A percentile compares a stretch with the other conserved stretches of the same genome.
Evolutionary conservation across 2,888 invertebrate genomes (phyloP).

Genomic region (Calameuta filiformis): DNA sequence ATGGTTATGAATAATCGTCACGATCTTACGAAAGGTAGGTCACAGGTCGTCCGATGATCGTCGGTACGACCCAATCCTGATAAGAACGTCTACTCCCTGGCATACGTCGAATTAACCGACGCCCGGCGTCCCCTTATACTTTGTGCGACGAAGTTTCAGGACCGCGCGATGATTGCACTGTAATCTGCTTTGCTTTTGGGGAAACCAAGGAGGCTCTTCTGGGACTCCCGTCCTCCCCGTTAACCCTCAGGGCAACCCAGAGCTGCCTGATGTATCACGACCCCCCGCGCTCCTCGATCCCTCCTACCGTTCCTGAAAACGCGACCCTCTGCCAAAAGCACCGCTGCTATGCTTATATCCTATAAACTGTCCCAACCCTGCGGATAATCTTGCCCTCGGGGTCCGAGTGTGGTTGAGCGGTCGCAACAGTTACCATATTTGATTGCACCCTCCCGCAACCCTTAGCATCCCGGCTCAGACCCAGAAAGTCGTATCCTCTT

Average conservation of each 20-base stretch:
- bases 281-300: too few relatives aligned
- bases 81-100: too few relatives aligned
- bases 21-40: too few relatives aligned
- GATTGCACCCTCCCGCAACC: conserved; percentile 54
- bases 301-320: too few relatives aligned
- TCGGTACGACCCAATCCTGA: too few relatives aligned
- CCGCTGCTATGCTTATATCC: conserved; percentile 42
- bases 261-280: too few relatives aligned
- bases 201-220: conserved; percentile 31
- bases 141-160: conserved; percentile 10
- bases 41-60: too few relatives aligned
- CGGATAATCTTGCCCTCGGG: conserved; percentile 63
- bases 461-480: conserved; percentile 35
- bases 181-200: conserved; percentile 61
- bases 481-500: neutral
- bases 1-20: too few relatives aligned
- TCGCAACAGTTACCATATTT: conserved; percentile 64
- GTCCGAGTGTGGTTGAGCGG: conserved; percentile 62
- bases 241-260: conserved; percentile 17
- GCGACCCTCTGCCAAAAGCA: too few relatives aligned
- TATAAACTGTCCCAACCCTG: conserved; percentile 58
- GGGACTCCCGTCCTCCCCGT: conserved; percentile 27
- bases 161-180: conserved; percentile 57
- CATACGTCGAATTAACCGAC: too few relatives aligned
- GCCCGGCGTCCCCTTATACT: too few relatives aligned